Evolutionary conservation across 2,797 vertebrate genomes (phyloP), one percentile per base, ranked within the genome.

Genomic region (Pseudomugil gertrudae): DNA sequence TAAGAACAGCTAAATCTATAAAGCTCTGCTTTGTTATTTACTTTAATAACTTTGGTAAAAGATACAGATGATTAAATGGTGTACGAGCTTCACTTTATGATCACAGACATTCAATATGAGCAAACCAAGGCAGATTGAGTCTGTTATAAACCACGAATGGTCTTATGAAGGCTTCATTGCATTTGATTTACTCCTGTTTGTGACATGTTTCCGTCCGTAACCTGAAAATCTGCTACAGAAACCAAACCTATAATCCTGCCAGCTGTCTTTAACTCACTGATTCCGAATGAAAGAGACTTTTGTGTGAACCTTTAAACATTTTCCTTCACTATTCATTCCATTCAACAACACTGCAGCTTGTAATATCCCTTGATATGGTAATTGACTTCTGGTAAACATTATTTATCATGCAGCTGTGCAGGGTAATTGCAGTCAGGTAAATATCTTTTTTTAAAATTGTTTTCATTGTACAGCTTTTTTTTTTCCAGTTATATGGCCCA

Each of bases 341-440:
- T 66, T 55, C 63, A 75, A 69, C 78, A 73, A 36, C 71, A 64
- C 30, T 74, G 65, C 76, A 78, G 76, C 70, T 48, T 17, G 78
- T 83, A 79, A 80, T 80, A 78, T 62, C 45, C 66, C 71, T 79
- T 79, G 61, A 85, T 81, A 86, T 89, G 81, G 79, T 84, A 87
- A 88, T 85, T 81, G 78, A 69, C 77, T 55, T 38, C 79, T 68
- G 58, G 74, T 84, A 89, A 92, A 90, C 85, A 90, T 73, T 79
- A 84, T 87, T 74, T 82, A 76, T 81, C 77, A 72, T 62, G 50
- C 76, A 72, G 74, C 68, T 65, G 50, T 40, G 38, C 54, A 50
- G 29, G 69, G 67, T 82, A 89, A 90, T 80, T 72, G 71, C 75
- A 74, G 72, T 81, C 81, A 85, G 54, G 73, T 63, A 38, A 80